These are phyloP conservation scores for Syngnathus acus DNA, from an alignment of 2,797 vertebrate genomes.

Conservation along the genomic window DNA sequence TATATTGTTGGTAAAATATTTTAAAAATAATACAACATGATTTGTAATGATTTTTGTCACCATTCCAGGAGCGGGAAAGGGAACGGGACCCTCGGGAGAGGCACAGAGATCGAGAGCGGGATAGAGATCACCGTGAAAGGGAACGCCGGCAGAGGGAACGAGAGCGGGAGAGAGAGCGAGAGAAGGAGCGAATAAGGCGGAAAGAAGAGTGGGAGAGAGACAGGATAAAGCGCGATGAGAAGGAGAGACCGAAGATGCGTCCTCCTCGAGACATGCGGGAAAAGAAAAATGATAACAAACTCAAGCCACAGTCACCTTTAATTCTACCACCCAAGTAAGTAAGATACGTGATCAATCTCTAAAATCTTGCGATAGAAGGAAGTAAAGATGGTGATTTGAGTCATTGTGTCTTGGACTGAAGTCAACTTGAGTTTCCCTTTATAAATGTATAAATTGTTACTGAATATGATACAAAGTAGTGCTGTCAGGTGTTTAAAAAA, in stretches of 20 bases:
- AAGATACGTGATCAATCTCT: not conserved
- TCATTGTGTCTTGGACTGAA: not conserved
- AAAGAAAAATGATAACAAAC: slow-evolving; percentile 85
- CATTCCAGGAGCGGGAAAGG: slow-evolving; percentile 75
- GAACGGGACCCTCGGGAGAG: slow-evolving; percentile 77
- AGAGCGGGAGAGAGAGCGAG: slow-evolving; percentile 78
- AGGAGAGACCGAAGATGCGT: slow-evolving; percentile 65
- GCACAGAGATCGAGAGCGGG: slow-evolving; percentile 80
- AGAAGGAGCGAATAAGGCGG: slow-evolving; percentile 84
- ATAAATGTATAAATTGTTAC: not conserved
- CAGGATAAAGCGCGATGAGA: slow-evolving; percentile 72
- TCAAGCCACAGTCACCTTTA: slow-evolving; percentile 80
- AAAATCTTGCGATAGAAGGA: not conserved
- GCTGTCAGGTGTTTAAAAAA: too few species aligned
- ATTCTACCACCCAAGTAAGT: slow-evolving; percentile 74
- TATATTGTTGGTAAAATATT: not conserved
- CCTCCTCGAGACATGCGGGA: slow-evolving; percentile 72
- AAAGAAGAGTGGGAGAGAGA: slow-evolving; percentile 79
- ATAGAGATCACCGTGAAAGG: slow-evolving; percentile 84
- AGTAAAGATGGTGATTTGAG: not conserved
- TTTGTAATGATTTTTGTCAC: not conserved
- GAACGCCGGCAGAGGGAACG: slow-evolving; percentile 73
- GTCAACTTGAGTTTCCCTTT: not conserved
- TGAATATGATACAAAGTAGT: not conserved
- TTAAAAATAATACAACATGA: not conserved